Evolutionary conservation across 1,140 invertebrate species (phyloP).

Genomic region (Heterodera carotae): DNA sequence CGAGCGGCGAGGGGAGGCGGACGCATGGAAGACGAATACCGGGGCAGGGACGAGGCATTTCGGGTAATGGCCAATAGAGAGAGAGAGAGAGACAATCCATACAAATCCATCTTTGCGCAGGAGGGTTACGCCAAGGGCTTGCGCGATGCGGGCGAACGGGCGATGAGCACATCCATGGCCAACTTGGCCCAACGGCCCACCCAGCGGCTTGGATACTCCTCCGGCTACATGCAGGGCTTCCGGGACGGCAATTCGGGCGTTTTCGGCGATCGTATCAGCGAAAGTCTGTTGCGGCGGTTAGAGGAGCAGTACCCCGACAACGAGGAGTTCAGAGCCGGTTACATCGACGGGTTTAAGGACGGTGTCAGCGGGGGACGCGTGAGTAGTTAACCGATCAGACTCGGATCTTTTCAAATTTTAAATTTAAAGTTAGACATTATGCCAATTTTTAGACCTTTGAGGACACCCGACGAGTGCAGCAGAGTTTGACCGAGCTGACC

Average conservation of each 20-base stretch:
- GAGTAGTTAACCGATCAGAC: not conserved
- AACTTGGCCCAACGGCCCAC: constrained; percentile 57
- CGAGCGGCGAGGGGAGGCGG: constrained; percentile 58
- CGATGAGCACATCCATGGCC: constrained; percentile 64
- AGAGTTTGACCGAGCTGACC: constrained; percentile 63
- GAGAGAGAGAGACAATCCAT: not conserved
- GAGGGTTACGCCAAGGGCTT: constrained; percentile 64
- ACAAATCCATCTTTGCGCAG: constrained; percentile 32
- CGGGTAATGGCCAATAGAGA: not conserved
- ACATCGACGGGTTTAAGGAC: constrained; percentile 65
- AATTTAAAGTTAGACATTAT: not conserved
- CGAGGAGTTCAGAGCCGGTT: constrained; percentile 64
- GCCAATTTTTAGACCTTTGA: constrained; percentile 47
- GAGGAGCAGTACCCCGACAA: constrained; percentile 65
- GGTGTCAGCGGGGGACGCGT: constrained; percentile 52
- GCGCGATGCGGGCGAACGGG: constrained; percentile 57
- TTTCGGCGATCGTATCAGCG: constrained; percentile 61
- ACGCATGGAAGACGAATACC: constrained; percentile 60
- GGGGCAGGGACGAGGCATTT: constrained; percentile 54
- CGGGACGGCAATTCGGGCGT: constrained; percentile 61
- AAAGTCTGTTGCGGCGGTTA: constrained; percentile 55
- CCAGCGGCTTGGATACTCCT: constrained; percentile 56
- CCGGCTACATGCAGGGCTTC: constrained; percentile 66
- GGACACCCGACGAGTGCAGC: constrained; percentile 58
- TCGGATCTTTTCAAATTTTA: not conserved